Evolutionary conservation across 2,113 vertebrate species (phyloP), one percentile per base, ranked within the genome.

Genomic region (Asarcornis scutulata): DNA sequence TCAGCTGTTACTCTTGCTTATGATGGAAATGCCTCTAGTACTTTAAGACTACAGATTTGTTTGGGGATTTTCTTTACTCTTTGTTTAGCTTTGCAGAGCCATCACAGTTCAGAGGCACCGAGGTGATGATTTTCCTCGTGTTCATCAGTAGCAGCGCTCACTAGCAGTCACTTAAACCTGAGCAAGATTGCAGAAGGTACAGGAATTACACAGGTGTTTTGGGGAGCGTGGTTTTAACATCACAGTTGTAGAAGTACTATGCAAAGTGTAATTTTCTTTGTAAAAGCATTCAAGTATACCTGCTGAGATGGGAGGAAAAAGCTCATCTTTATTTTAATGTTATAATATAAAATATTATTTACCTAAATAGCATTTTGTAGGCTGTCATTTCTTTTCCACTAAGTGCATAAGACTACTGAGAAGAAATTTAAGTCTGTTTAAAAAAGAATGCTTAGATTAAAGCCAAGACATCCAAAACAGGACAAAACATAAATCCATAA

Each of bases 11-110:
- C 13, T 67, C 31, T 81, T 86, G 31, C 1, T 77, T 88, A 14
- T 59, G 15, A 18, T 88, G 78, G 40, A 83, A 90, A 91, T 87
- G 25, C 34, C 59, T 86, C 79, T 55, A 83, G 89, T 93, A 4
- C 67, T 89, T 89, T 40, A 88, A 85, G 40, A 88, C 18, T 83
- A 59, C 25, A 50, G 58, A 76, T 87, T 88, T 94, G 78, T 91
- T 85, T 81, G 94, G 79, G 86, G 82, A 73, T 84, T 81, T 83
- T 68, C 63, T 86, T 94, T 91, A 79, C 46, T 68, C 46, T 86
- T 84, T 91, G 44, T 83, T 95, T 93, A 94, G 91, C 74, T 91
- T 95, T 94, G 52, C 79, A 91, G 87, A 96, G 82, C 72, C 73
- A 62, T 93, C 78, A 89, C 78, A 93, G 87, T 66, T 95, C 85